Evolutionary conservation across 2,797 vertebrate species (phyloP).

Genomic region (Pelodytes ibericus): DNA sequence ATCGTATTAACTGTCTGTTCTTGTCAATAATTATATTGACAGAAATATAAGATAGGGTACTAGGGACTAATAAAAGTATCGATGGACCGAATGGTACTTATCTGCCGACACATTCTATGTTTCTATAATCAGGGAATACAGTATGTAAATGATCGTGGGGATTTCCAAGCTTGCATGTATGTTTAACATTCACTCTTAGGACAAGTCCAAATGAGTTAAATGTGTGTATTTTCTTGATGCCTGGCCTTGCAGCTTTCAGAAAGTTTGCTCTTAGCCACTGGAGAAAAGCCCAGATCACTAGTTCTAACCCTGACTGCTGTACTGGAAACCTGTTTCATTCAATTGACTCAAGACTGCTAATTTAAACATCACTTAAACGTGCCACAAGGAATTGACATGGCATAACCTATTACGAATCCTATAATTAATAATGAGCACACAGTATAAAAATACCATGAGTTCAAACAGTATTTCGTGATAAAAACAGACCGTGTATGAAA

Average conservation of each 20-base stretch:
- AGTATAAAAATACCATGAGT: slow-evolving; percentile 61
- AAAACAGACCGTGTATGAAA: slow-evolving; percentile 59
- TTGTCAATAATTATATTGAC: no score
- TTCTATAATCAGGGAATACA: background rate
- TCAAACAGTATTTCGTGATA: slow-evolving; percentile 67
- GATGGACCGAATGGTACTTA: no score
- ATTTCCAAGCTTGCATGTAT: slow-evolving; percentile 10
- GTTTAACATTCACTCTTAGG: slow-evolving; percentile 14
- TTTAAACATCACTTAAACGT: slow-evolving; percentile 55
- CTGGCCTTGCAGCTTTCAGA: slow-evolving; percentile 8
- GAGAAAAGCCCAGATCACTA: slow-evolving; percentile 15
- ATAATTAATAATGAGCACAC: slow-evolving; percentile 61
- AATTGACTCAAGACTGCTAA: slow-evolving; percentile 49
- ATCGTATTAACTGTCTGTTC: no score
- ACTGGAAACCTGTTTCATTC: slow-evolving; percentile 41
- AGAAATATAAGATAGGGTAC: no score
- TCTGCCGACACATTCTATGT: no score
- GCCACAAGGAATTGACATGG: slow-evolving; percentile 60
- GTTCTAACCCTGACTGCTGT: slow-evolving; percentile 13
- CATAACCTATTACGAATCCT: slow-evolving; percentile 62
- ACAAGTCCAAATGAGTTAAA: slow-evolving; percentile 14
- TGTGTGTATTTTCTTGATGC: slow-evolving; percentile 16
- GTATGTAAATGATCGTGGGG: background rate
- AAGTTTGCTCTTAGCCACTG: slow-evolving; percentile 14
- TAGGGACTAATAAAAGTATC: no score